Percentiles rank a stretch among this genome's conserved stretches.
Conservation (phyloP, 2,888 invertebrate species). For the Dryocosmus kuriphilus region DNA sequence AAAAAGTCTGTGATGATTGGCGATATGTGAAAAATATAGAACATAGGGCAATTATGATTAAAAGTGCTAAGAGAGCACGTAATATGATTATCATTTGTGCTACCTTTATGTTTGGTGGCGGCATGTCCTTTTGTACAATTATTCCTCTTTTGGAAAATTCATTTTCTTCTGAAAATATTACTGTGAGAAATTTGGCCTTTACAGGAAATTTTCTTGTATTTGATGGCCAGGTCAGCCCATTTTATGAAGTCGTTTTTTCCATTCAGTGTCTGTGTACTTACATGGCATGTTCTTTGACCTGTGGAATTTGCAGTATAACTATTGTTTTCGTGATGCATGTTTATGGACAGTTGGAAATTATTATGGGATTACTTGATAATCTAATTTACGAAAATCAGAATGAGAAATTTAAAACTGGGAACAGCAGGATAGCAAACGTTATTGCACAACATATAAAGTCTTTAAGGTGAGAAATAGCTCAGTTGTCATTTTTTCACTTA, state of each 20-base stretch:
- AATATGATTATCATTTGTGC: background rate
- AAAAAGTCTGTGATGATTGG: background rate
- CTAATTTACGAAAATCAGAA: constrained; percentile 7
- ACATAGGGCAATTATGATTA: background rate
- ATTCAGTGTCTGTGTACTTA: background rate
- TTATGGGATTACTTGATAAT: constrained; percentile 19
- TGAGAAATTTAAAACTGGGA: background rate
- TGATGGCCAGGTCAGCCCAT: background rate
- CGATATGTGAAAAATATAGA: background rate
- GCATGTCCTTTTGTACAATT: background rate
- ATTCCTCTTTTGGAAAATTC: constrained; percentile 8
- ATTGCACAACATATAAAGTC: constrained; percentile 9
- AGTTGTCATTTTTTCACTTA: no score
- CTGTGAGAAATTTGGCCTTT: background rate
- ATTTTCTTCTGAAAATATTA: background rate
- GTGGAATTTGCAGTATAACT: background rate
- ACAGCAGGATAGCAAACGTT: background rate
- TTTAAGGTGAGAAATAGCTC: background rate
- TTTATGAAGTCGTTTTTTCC: background rate
- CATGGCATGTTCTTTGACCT: background rate
- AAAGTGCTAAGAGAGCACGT: background rate
- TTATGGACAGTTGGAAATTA: constrained; percentile 39
- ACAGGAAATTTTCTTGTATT: background rate
- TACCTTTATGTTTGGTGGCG: constrained; percentile 18
- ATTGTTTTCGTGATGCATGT: constrained; percentile 8